These are phyloP conservation scores for Cirrhinus molitorella DNA, from an alignment of 2,797 vertebrate genomes.

Conservation along the genomic window DNA sequence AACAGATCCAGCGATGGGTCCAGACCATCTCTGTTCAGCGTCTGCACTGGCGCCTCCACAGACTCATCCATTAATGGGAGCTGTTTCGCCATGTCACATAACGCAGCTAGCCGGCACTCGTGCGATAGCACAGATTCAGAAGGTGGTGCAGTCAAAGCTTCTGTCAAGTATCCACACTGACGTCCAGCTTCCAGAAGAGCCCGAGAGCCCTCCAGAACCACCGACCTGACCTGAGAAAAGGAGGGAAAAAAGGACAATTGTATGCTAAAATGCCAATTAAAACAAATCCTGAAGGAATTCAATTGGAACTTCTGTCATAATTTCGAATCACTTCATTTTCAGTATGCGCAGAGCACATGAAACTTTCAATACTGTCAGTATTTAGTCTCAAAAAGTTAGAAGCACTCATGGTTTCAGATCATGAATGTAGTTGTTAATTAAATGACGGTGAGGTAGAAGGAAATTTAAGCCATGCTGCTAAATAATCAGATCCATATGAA, in stretches of 20 bases:
- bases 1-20: constrained; percentile 82
- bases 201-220: constrained; percentile 84
- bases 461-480: not conserved
- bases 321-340: not conserved
- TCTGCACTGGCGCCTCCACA: constrained; percentile 64
- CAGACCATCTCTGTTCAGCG: constrained; percentile 66
- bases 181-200: constrained; percentile 82
- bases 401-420: not conserved
- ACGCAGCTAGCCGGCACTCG: constrained; percentile 82
- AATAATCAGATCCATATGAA: not conserved
- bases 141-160: constrained; percentile 1
- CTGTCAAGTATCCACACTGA: constrained; percentile 78
- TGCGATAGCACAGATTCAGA: constrained; percentile 57
- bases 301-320: not conserved
- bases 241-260: not conserved
- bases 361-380: not conserved
- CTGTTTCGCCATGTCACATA: constrained; percentile 93
- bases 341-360: not conserved
- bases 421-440: not conserved
- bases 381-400: not conserved
- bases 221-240: constrained; percentile 79
- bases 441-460: not conserved
- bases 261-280: not conserved
- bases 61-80: constrained; percentile 73
- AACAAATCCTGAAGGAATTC: not conserved